phyloP scores from a whole-genome alignment of 1,140 invertebrate species.

The Drosophila nasuta region DNA sequence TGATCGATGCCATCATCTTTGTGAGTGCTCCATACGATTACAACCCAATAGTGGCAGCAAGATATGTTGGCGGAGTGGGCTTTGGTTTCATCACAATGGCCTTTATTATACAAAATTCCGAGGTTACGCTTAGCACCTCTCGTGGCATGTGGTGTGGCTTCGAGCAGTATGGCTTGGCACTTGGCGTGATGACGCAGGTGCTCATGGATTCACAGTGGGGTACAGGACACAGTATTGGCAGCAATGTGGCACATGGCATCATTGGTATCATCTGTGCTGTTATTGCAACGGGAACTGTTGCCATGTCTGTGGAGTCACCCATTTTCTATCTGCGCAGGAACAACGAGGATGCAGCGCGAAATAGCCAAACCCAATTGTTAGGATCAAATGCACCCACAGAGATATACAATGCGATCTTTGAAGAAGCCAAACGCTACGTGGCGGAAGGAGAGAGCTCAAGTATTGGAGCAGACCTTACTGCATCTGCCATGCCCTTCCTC shows the following conservation, averaged over 20 bases:
- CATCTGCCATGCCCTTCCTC: slow-evolving; percentile 37
- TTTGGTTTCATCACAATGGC: slow-evolving; percentile 64
- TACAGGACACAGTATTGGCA: slow-evolving; percentile 3
- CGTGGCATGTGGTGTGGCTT: slow-evolving; percentile 60
- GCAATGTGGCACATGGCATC: slow-evolving; percentile 57
- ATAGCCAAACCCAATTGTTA: slow-evolving; percentile 33
- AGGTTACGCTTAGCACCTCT: slow-evolving; percentile 46
- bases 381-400: slow-evolving; percentile 26
- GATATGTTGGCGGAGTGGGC: slow-evolving; percentile 69
- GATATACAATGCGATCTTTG: slow-evolving; percentile 20
- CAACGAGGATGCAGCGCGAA: slow-evolving; percentile 40
- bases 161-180: slow-evolving; percentile 62
- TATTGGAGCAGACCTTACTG: slow-evolving; percentile 7
- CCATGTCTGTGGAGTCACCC: slow-evolving; percentile 51
- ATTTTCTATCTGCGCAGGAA: slow-evolving; percentile 47
- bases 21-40: slow-evolving; percentile 57
- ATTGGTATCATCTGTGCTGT: slow-evolving; percentile 51
- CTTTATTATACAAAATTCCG: slow-evolving; percentile 68
- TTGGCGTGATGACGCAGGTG: slow-evolving; percentile 62
- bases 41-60: slow-evolving; percentile 59
- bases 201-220: slow-evolving; percentile 56
- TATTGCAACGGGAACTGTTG: slow-evolving; percentile 23
- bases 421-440: slow-evolving; percentile 53
- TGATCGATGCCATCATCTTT: slow-evolving; percentile 70
- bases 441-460: slow-evolving; percentile 27